Conservation (phyloP, 1,140 invertebrate genomes). For the Lordiphosa mommai region DNA sequence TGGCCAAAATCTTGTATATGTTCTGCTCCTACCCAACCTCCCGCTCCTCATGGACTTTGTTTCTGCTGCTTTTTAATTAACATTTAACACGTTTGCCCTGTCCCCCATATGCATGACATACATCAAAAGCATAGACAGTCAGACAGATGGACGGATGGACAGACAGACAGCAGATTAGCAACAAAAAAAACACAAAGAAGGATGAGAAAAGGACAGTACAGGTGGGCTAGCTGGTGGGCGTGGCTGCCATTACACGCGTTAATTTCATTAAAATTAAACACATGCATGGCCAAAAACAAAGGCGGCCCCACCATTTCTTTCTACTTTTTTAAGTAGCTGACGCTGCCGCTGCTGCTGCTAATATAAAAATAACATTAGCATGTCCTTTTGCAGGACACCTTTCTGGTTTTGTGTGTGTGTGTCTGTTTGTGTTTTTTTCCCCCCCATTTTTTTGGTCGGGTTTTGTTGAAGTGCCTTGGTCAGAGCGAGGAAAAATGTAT, state of each 20-base stretch:
- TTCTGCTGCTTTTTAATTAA: conserved; percentile 65
- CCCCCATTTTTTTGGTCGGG: conserved; percentile 8
- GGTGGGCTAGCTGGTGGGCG: conserved; percentile 16
- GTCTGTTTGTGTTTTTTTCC: not conserved
- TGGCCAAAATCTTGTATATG: conserved; percentile 48
- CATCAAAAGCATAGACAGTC: conserved; percentile 55
- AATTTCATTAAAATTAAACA: conserved; percentile 79
- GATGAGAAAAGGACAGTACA: conserved; percentile 33
- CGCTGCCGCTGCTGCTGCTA: conserved; percentile 22
- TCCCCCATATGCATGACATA: conserved; percentile 54
- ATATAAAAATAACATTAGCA: conserved; percentile 76
- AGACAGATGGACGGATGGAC: conserved; percentile 30
- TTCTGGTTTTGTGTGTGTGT: conserved; percentile 20
- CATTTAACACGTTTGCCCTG: conserved; percentile 61
- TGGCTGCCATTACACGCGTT: conserved; percentile 68
- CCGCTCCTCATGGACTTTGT: not conserved
- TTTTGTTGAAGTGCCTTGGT: conserved; percentile 17
- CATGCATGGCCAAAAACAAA: conserved; percentile 73
- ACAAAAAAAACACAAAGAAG: not conserved
- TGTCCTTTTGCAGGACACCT: conserved; percentile 69
- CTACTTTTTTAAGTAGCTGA: conserved; percentile 34
- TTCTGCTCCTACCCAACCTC: not conserved
- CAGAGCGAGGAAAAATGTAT: conserved; percentile 15
- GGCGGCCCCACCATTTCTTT: conserved; percentile 27
- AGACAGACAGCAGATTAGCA: conserved; percentile 33